phyloP scores from a whole-genome alignment of 2,888 invertebrate genomes.

The Zonitis immaculata region DNA sequence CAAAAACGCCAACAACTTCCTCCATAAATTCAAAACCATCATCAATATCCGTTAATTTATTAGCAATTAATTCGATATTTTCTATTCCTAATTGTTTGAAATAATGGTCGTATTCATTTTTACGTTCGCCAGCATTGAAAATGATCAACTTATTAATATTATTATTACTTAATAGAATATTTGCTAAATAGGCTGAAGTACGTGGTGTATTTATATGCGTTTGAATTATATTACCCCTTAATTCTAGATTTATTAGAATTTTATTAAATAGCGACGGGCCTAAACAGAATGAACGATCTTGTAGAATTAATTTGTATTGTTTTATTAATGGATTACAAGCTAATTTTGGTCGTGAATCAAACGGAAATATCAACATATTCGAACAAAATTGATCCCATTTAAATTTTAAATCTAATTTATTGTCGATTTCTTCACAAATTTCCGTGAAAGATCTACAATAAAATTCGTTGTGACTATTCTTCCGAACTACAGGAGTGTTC shows the following conservation, averaged over 20 bases:
- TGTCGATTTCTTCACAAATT: slow-evolving; percentile 33
- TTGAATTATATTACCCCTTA: slow-evolving; percentile 71
- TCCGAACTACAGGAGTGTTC: too few relatives aligned
- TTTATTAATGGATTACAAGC: slow-evolving; percentile 56
- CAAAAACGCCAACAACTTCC: slow-evolving; percentile 61
- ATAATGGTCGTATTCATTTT: slow-evolving; percentile 63
- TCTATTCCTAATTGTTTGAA: slow-evolving; percentile 64
- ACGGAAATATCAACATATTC: slow-evolving; percentile 53
- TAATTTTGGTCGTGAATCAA: slow-evolving; percentile 52
- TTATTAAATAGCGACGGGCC: slow-evolving; percentile 73
- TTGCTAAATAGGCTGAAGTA: slow-evolving; percentile 73
- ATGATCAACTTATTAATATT: slow-evolving; percentile 57
- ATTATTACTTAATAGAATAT: slow-evolving; percentile 57
- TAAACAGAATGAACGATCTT: slow-evolving; percentile 74
- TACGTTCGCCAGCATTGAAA: slow-evolving; percentile 58
- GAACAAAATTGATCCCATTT: slow-evolving; percentile 51
- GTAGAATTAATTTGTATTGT: slow-evolving; percentile 54
- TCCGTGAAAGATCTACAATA: background rate
- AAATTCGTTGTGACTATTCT: too few relatives aligned
- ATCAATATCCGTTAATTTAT: slow-evolving; percentile 51
- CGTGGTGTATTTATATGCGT: slow-evolving; percentile 76
- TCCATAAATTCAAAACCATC: slow-evolving; percentile 54
- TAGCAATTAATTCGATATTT: slow-evolving; percentile 52
- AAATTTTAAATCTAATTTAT: slow-evolving; percentile 31
- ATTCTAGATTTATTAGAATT: slow-evolving; percentile 59